Percentiles rank a stretch among this genome's conserved stretches.
These are phyloP conservation scores for Aspidapion aeneum DNA, from an alignment of 2,888 invertebrate genomes.

Conservation along the genomic window DNA sequence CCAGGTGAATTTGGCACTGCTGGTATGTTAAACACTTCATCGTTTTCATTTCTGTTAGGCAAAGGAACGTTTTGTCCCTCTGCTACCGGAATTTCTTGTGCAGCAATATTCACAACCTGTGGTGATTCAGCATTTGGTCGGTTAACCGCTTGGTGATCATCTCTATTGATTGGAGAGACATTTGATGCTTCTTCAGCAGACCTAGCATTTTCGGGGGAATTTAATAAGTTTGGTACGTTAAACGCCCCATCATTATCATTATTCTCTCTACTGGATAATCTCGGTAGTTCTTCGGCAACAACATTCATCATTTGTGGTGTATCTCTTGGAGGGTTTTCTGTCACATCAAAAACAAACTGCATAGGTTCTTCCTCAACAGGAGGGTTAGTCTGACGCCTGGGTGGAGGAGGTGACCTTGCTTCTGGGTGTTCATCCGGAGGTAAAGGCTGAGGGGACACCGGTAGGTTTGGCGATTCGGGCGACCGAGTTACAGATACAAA, in stretches of 20 bases:
- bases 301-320: neutral
- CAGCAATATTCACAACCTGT: neutral
- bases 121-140: no score
- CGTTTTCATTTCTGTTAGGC: neutral
- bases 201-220: no score
- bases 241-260: neutral
- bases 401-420: neutral
- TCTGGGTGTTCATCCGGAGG: constrained; percentile 7
- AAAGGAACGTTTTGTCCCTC: neutral
- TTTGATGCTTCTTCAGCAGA: no score
- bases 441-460: constrained; percentile 10
- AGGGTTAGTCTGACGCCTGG: neutral
- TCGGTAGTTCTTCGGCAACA: no score
- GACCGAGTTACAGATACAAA: neutral
- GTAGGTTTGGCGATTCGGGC: constrained; percentile 4
- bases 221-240: neutral
- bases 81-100: neutral
- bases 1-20: neutral
- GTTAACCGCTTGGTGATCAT: no score
- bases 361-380: neutral
- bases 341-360: neutral
- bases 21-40: neutral
- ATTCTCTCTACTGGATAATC: neutral
- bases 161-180: no score
- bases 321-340: neutral